phyloP scores from a whole-genome alignment of 2,888 invertebrate species.

The Atrina japonica region DNA sequence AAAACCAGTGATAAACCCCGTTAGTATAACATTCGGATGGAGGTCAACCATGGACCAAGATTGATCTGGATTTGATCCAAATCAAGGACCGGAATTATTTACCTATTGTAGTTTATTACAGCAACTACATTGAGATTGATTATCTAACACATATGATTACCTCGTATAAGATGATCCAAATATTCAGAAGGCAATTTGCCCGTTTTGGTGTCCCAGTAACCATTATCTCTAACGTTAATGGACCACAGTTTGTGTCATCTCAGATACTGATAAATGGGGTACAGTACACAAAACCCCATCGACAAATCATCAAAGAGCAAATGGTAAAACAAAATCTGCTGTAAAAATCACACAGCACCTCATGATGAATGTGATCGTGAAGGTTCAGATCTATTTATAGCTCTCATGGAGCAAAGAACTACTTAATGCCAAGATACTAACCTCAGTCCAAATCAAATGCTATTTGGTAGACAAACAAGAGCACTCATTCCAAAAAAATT shows the following conservation, averaged over 20 bases:
- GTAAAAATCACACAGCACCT: constrained; percentile 36
- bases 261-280: constrained; percentile 39
- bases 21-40: constrained; percentile 15
- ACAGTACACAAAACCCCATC: constrained; percentile 37
- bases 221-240: constrained; percentile 22
- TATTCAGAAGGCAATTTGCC: constrained; percentile 2
- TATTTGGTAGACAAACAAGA: constrained; percentile 36
- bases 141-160: not conserved
- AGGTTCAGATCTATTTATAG: constrained; percentile 16
- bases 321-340: constrained; percentile 43
- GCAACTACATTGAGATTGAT: constrained; percentile 13
- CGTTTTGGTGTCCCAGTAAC: constrained; percentile 8
- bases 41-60: constrained; percentile 13
- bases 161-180: not conserved
- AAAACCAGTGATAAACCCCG: constrained; percentile 4
- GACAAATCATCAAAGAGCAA: constrained; percentile 38
- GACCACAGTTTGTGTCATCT: constrained; percentile 34
- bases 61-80: constrained; percentile 12
- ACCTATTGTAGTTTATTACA: constrained; percentile 16
- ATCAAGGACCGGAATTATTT: constrained; percentile 13
- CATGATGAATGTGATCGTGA: constrained; percentile 24
- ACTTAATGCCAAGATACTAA: constrained; percentile 38
- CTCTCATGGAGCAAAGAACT: constrained; percentile 36
- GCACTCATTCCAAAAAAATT: not conserved
- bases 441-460: constrained; percentile 34